phyloP scores from a whole-genome alignment of 1,140 invertebrate species.

The Aphelenchoides besseyi region DNA sequence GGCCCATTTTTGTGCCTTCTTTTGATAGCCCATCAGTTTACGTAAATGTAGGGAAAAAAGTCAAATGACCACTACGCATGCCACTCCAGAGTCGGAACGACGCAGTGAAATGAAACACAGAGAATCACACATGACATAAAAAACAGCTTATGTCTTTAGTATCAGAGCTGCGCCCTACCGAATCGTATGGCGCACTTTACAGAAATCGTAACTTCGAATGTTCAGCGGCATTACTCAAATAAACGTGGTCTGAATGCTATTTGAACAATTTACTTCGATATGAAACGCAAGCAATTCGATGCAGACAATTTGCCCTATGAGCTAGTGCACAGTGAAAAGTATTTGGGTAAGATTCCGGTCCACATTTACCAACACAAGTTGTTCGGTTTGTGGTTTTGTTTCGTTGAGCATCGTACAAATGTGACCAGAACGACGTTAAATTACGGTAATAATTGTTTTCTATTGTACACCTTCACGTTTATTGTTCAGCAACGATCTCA shows the following conservation, averaged over 20 bases:
- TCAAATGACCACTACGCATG: not conserved
- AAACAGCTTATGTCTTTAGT: not conserved
- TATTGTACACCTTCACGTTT: no score
- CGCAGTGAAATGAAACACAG: not conserved
- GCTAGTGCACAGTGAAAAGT: not conserved
- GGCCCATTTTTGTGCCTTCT: conserved; percentile 16
- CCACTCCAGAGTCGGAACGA: not conserved
- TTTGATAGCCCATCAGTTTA: conserved; percentile 10
- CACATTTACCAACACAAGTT: not conserved
- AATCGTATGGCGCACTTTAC: no score
- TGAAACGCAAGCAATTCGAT: not conserved
- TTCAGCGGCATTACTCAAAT: no score
- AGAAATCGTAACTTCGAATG: no score
- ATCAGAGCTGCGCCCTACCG: no score
- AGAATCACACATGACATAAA: not conserved
- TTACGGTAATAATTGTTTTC: no score
- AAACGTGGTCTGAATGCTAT: no score
- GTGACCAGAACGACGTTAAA: not conserved
- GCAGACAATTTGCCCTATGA: not conserved
- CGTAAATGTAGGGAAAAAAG: not conserved
- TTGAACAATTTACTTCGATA: not conserved
- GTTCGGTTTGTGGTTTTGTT: not conserved
- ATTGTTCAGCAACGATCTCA: not conserved
- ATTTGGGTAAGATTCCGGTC: not conserved
- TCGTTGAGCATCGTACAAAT: not conserved